These are phyloP conservation scores for Cephalopterus ornatus DNA, from an alignment of 2,113 vertebrate species.

Conservation along the genomic window DNA sequence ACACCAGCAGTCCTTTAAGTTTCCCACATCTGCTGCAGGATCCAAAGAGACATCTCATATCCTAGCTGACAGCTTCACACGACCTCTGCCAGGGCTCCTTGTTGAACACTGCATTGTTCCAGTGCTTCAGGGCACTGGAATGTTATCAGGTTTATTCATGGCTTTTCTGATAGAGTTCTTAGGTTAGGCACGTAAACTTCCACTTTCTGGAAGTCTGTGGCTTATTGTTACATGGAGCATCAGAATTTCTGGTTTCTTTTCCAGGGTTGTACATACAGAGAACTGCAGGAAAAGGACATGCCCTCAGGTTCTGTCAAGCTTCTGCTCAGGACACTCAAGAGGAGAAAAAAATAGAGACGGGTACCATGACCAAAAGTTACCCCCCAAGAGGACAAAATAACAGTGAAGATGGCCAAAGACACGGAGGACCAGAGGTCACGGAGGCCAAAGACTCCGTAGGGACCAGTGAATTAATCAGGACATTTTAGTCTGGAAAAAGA, in stretches of 20 bases:
- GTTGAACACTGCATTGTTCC: not conserved
- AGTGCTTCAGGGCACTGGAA: not conserved
- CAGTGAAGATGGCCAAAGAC: not conserved
- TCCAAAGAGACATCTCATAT: not conserved
- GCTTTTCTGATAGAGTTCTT: not conserved
- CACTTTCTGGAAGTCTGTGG: not conserved
- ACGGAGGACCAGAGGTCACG: not conserved
- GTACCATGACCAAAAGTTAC: not conserved
- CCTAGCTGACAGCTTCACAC: not conserved
- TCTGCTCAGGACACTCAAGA: not conserved
- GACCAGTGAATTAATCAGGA: not conserved
- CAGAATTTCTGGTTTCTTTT: not conserved
- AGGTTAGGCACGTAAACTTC: not conserved
- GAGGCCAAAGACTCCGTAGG: not conserved
- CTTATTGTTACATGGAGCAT: not conserved
- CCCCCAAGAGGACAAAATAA: not conserved
- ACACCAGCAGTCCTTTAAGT: not conserved
- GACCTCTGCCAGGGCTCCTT: not conserved
- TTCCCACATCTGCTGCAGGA: not conserved
- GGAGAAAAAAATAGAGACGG: not conserved
- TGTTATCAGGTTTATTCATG: not conserved
- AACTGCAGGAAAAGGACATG: not conserved
- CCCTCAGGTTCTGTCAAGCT: not conserved
- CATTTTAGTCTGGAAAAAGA: not conserved
- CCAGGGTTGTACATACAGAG: not conserved